Base-by-base conservation (phyloP, 2,888 invertebrate genomes). In the Sinopyrophorus schimmeli region DNA sequence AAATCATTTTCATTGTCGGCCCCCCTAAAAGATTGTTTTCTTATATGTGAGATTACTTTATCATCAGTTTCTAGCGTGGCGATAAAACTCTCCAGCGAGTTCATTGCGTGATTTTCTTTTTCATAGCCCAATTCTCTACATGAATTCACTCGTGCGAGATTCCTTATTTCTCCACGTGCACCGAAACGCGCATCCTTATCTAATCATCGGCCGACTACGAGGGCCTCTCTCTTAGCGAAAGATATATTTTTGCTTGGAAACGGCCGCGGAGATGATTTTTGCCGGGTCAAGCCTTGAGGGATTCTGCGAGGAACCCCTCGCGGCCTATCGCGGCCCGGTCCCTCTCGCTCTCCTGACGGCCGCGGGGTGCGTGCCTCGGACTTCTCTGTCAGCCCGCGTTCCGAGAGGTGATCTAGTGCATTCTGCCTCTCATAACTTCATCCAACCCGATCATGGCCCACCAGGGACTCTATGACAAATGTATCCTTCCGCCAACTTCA, bases 401-500 rank as follows among this genome's bases (percentile, higher is more conserved):
- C 63, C 55, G 58, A 44, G 65, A 66, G 67, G 72, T 74, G 74
- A 74, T 74, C 72, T 74, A 73, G 70, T 72, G 72, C 72, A 70
- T 70, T 71, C 71, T 66, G 71, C 69, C 69, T 70, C 71, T 73
- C 74, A 74, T 74, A 74, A 74, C 74, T 74, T 73, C 74, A 73
- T 73, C 73, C 73, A 71, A 71, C 70, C 73, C 73, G 73, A 74
- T 74, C 73, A 74, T 74, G 72, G 73, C 74, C 64, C 74, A 63
- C 73, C 56, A 57, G 74, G 73, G 74, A 74, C 68, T 68, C 68
- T 71, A 74, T 74, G 74, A 74, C 74, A 74, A 74, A 74, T 74
- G 74, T 74, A 74, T 71, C 73, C 73, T 74, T 74, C 73, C 73
- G 70, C 72, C 73, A 73, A 74, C 73, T 74, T 74, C 73, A 73